phyloP scores from a whole-genome alignment of 2,113 vertebrate species.

The Hydropotes inermis region DNA sequence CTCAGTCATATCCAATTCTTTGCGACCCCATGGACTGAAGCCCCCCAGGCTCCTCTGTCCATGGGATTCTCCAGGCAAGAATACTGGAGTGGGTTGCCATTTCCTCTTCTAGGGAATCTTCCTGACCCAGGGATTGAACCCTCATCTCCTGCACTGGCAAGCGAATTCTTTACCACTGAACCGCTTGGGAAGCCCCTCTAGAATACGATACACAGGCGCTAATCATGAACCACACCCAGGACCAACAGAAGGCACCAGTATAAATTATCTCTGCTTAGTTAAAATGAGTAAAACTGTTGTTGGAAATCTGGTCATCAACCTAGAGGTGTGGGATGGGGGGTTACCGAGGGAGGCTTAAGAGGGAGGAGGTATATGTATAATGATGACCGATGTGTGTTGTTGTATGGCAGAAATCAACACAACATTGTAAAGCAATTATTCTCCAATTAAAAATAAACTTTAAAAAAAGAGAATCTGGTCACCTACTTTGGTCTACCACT shows the following conservation, averaged over 20 bases:
- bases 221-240: background rate
- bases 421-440: background rate
- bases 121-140: background rate
- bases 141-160: background rate
- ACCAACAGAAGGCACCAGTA: background rate
- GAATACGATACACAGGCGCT: no score
- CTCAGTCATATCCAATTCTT: background rate
- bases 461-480: background rate
- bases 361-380: background rate
- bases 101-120: background rate
- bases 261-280: background rate
- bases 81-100: background rate
- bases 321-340: background rate
- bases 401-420: background rate
- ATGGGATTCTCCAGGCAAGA: background rate
- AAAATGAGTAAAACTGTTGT: background rate
- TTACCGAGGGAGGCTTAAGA: background rate
- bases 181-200: background rate
- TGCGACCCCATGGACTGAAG: background rate
- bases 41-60: background rate
- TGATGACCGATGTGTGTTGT: background rate
- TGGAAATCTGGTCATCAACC: background rate
- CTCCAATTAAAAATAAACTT: no score
- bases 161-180: background rate
- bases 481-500: rapidly evolving